phyloP scores from a whole-genome alignment of 2,888 invertebrate genomes.

The Diogma glabrata region DNA sequence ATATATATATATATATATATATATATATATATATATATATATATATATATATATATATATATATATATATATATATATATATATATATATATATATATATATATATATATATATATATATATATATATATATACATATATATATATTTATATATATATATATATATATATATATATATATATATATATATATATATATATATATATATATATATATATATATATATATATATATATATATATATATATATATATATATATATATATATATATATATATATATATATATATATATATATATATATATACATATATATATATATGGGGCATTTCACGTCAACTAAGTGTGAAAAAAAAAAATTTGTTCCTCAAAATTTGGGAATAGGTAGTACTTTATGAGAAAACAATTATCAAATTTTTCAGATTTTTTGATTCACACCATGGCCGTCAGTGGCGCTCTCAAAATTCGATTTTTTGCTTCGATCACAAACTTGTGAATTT shows the following conservation, averaged over 20 bases:
- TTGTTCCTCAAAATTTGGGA: too few relatives aligned
- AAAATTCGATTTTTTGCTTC: too few relatives aligned
- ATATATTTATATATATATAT: not conserved
- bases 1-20: not conserved
- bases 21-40: not conserved
- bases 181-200: not conserved
- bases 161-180: not conserved
- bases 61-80: not conserved
- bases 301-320: not conserved
- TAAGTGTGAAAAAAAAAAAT: too few relatives aligned
- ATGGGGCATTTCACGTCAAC: too few relatives aligned
- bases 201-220: not conserved
- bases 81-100: not conserved
- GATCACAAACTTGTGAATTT: too few relatives aligned
- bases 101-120: not conserved
- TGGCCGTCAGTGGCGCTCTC: too few relatives aligned
- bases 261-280: not conserved
- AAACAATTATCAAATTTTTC: too few relatives aligned
- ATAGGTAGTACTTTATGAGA: too few relatives aligned
- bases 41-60: not conserved
- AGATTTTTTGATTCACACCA: too few relatives aligned
- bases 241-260: not conserved
- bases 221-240: not conserved
- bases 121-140: not conserved
- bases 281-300: not conserved